Percentiles rank a stretch among this genome's conserved stretches.
Conservation (phyloP, 1,140 invertebrate genomes). For the Drosophila sp. region DNA sequence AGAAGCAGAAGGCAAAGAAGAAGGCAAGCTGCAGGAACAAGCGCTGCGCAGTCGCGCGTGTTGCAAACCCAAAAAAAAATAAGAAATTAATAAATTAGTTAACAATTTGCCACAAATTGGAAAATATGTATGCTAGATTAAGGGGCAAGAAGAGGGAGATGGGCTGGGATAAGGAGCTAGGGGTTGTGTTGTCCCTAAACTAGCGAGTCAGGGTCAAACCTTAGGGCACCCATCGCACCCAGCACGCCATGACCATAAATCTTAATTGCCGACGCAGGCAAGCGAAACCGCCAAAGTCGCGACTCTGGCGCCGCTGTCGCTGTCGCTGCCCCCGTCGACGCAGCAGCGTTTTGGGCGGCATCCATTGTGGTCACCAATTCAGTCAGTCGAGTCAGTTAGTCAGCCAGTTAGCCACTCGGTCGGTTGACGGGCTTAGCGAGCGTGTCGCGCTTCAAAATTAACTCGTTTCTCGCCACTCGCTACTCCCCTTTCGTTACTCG, state of each 20-base stretch:
- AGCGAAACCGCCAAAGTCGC: constrained; percentile 55
- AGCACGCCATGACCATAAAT: constrained; percentile 79
- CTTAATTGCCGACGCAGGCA: constrained; percentile 78
- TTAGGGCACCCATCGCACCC: constrained; percentile 60
- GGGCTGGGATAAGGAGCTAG: constrained; percentile 8
- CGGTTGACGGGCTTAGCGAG: constrained; percentile 10
- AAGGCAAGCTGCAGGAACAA: not conserved
- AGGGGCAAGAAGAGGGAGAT: constrained; percentile 5
- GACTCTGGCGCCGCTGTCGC: constrained; percentile 27
- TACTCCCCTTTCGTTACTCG: constrained; percentile 3
- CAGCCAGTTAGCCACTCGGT: constrained; percentile 30
- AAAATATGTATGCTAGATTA: constrained; percentile 23
- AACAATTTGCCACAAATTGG: constrained; percentile 48
- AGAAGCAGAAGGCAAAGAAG: not conserved
- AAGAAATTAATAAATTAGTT: constrained; percentile 57
- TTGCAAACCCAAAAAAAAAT: constrained; percentile 18
- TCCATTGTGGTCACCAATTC: constrained; percentile 2
- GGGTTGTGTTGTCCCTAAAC: constrained; percentile 18
- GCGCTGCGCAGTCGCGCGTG: constrained; percentile 71
- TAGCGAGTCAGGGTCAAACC: constrained; percentile 37
- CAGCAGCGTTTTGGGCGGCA: constrained; percentile 17
- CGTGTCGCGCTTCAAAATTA: constrained; percentile 2
- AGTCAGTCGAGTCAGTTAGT: constrained; percentile 31
- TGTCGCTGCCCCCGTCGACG: constrained; percentile 21
- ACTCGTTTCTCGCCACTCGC: not conserved